phyloP scores from a whole-genome alignment of 2,113 vertebrate genomes.

The Turnix velox region DNA sequence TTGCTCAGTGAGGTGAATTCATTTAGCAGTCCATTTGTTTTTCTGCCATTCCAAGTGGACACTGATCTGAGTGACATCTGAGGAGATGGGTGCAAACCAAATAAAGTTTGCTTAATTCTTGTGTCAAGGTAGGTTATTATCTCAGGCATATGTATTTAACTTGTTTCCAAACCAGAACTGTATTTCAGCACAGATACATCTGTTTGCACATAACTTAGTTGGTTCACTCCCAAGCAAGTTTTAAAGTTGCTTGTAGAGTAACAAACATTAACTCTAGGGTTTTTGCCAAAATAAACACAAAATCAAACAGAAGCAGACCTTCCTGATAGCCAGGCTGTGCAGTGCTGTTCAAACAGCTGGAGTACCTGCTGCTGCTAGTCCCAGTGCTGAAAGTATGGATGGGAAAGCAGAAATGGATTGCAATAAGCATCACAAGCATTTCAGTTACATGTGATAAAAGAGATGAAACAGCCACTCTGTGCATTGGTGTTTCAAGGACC shows the following conservation, averaged over 20 bases:
- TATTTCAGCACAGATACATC: not conserved
- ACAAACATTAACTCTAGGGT: constrained; percentile 15
- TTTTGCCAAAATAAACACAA: constrained; percentile 55
- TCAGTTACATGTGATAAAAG: not conserved
- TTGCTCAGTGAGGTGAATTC: not conserved
- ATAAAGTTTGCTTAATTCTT: not conserved
- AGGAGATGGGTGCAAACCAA: not conserved
- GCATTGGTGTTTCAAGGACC: not conserved
- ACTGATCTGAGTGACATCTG: not conserved
- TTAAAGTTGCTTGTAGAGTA: constrained; percentile 58
- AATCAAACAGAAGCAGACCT: constrained; percentile 18
- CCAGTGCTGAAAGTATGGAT: not conserved
- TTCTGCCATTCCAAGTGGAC: not conserved
- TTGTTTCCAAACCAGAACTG: not conserved
- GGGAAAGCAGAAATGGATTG: not conserved
- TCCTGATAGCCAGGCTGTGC: not conserved
- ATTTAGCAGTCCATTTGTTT: not conserved
- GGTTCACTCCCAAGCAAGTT: not conserved
- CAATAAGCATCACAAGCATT: not conserved
- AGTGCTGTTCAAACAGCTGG: not conserved
- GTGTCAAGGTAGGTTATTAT: not conserved
- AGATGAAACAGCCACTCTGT: not conserved
- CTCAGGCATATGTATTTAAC: not conserved
- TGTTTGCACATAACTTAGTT: not conserved
- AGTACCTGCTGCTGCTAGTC: not conserved